These are phyloP conservation scores for Brachyrhaphis roseni DNA, from an alignment of 2,797 vertebrate species.

Conservation along the genomic window DNA sequence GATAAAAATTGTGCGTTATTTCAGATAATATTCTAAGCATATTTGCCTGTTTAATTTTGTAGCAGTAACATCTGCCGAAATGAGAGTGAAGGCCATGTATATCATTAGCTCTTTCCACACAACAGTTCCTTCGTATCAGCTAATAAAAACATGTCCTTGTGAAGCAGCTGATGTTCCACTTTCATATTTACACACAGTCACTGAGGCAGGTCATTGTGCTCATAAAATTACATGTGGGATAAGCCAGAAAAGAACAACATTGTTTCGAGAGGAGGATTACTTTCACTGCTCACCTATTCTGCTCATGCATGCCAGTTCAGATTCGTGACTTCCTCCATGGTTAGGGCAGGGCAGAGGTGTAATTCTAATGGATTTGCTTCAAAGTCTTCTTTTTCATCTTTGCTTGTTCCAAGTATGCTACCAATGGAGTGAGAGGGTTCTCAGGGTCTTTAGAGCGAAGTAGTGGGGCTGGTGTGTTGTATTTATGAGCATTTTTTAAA, in stretches of 20 bases:
- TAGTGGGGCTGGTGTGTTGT: neutral
- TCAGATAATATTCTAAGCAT: neutral
- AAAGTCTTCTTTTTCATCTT: neutral
- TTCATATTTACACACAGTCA: neutral
- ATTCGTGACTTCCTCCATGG: neutral
- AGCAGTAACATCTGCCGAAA: neutral
- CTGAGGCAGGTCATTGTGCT: neutral
- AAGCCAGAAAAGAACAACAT: slow-evolving; percentile 1
- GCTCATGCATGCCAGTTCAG: neutral
- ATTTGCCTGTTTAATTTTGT: neutral
- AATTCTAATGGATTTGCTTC: neutral
- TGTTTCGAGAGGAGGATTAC: neutral
- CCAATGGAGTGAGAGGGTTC: neutral
- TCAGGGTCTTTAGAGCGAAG: neutral
- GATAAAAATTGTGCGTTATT: neutral
- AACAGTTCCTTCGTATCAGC: neutral
- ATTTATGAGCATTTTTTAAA: neutral
- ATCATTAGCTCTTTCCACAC: slow-evolving; percentile 1
- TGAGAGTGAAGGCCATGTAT: neutral
- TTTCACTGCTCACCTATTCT: slow-evolving; percentile 2
- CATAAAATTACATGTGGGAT: neutral
- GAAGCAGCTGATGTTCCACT: slow-evolving; percentile 8
- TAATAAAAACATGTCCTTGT: slow-evolving; percentile 2
- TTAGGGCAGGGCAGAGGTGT: neutral
- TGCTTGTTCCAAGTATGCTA: neutral